phyloP scores from a whole-genome alignment of 2,797 vertebrate genomes.

The Mallotus villosus region DNA sequence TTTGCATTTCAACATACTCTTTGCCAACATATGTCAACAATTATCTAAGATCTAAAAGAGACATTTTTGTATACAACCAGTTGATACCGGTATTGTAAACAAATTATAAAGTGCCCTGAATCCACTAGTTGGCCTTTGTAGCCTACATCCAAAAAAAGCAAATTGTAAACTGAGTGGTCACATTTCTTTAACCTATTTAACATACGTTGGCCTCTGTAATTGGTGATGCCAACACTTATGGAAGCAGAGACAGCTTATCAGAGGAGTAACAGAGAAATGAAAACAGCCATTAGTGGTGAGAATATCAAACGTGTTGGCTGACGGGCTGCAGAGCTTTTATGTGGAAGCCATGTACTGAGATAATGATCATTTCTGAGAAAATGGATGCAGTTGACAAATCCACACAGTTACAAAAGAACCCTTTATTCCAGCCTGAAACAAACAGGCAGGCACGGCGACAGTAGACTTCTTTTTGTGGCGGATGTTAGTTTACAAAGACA shows the following conservation, averaged over 20 bases:
- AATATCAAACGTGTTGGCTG: slow-evolving; percentile 55
- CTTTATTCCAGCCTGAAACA: slow-evolving; percentile 44
- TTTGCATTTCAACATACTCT: background rate
- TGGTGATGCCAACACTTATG: background rate
- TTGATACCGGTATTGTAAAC: background rate
- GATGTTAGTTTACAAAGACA: too few relatives aligned
- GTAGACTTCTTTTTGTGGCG: too few relatives aligned
- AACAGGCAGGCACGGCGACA: slow-evolving; percentile 6
- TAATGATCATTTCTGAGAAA: slow-evolving; percentile 56
- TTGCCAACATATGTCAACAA: background rate
- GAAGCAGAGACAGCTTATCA: slow-evolving; percentile 37
- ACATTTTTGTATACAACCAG: too few relatives aligned
- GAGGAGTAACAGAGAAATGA: slow-evolving; percentile 34
- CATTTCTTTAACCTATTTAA: background rate
- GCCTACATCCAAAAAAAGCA: background rate
- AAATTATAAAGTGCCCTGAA: background rate
- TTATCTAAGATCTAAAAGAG: background rate
- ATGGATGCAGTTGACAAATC: slow-evolving; percentile 47
- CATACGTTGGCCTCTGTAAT: background rate
- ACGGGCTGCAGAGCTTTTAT: slow-evolving; percentile 49
- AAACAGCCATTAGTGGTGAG: slow-evolving; percentile 57
- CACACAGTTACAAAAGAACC: slow-evolving; percentile 41
- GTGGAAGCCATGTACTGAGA: slow-evolving; percentile 46
- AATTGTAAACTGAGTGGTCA: background rate
- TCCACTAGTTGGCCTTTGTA: background rate